Evolutionary conservation across 1,140 invertebrate genomes (phyloP), one percentile per base, ranked within the genome.

Genomic region (Conus betulinus): DNA sequence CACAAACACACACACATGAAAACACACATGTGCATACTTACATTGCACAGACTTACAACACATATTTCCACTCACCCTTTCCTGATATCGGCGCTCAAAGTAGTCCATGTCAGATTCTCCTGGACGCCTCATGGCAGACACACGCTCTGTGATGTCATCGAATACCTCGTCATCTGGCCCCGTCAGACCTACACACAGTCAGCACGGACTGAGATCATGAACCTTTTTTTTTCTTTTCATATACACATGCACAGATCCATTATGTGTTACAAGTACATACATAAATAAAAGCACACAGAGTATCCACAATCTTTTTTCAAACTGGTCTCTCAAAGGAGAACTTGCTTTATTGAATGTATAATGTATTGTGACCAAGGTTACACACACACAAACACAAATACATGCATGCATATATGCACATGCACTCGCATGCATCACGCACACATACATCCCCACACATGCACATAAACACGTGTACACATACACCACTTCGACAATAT

Each of bases 71-170:
- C 90, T 91, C 89, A 95, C 95, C 89, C 94, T 92, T 89, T 95
- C 94, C 88, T 95, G 93, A 87, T 95, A 95, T 78, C 95, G 87
- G 39, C 95, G 85, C 85, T 95, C 95, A 93, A 93, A 95, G 88
- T 93, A 95, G 84, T 95, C 95, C 93, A 95, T 93, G 55, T 95
- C 95, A 39, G 92, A 90, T 88, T 95, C 95, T 23, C 94, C 95
- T 0, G 94, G 94, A 57, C 91, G 90, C 55, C 93, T 88, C 90
- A 93, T 93, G 39, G 93, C 90, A 2, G 94, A 94, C 89, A 94
- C 91, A 81, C 92, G 90, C 88, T 95, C 95, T 55, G 91, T 91
- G 13, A 93, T 90, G 87, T 95, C 93, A 39, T 93, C 93, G 91
- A 93, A 92, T 52, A 93, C 84, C 57, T 90, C 89, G 76, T 91